Conservation (phyloP, 2,888 invertebrate species). For the Myathropa florea region DNA sequence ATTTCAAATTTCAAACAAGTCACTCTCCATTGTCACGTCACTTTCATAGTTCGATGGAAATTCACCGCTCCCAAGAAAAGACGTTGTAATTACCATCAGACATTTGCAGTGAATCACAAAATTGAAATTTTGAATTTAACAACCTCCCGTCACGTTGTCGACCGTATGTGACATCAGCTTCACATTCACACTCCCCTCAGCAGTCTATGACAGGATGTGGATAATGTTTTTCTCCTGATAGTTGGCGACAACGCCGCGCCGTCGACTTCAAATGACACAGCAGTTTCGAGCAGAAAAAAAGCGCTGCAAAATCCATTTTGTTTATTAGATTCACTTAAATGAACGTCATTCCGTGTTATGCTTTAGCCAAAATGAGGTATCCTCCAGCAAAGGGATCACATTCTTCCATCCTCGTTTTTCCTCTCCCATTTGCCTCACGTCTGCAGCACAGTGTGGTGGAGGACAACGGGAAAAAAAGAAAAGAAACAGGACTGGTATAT, state of each 20-base stretch:
- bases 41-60: too few relatives aligned
- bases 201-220: conserved; percentile 2
- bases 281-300: not conserved
- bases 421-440: not conserved
- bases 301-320: conserved; percentile 30
- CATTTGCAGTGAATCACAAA: not conserved
- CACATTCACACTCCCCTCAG: not conserved
- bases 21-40: too few relatives aligned
- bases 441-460: not conserved
- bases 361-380: conserved; percentile 36
- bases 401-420: not conserved
- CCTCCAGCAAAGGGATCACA: conserved; percentile 17
- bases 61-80: not conserved
- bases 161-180: too few relatives aligned
- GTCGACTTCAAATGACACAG: not conserved
- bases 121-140: conserved; percentile 17
- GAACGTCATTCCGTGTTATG: conserved; percentile 17
- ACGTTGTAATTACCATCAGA: not conserved
- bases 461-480: not conserved
- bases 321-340: conserved; percentile 52
- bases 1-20: too few relatives aligned
- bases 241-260: conserved; percentile 2
- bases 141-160: too few relatives aligned
- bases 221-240: conserved; percentile 13
- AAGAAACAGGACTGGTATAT: not conserved